Conservation (phyloP, 2,797 vertebrate species). For the Acanthurus lineatus region DNA sequence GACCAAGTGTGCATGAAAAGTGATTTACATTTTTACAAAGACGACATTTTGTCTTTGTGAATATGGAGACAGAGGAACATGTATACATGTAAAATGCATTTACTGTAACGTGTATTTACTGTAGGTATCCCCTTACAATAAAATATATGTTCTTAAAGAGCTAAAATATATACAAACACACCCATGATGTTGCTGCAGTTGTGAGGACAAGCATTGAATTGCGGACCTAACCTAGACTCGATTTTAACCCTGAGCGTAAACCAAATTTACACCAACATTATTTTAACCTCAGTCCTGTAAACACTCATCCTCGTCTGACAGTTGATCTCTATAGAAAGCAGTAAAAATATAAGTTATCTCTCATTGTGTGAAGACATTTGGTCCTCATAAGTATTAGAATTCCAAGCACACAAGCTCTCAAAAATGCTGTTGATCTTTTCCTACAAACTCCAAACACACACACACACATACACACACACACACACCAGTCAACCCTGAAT, state of each 20-base stretch:
- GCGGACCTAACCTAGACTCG: background rate
- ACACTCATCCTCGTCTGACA: background rate
- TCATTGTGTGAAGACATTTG: constrained; percentile 36
- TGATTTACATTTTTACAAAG: background rate
- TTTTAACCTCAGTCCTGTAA: background rate
- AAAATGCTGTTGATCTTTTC: too few relatives aligned
- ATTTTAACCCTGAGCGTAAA: background rate
- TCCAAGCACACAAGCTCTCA: background rate
- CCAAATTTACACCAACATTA: background rate
- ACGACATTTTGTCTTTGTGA: background rate
- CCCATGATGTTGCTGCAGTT: background rate
- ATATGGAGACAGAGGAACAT: background rate
- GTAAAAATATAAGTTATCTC: background rate
- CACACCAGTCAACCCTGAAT: constrained; percentile 51
- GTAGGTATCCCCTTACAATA: background rate
- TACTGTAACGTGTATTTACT: too few relatives aligned
- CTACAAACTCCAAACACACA: background rate
- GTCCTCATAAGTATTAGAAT: constrained; percentile 10
- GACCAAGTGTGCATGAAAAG: background rate
- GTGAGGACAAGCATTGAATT: background rate
- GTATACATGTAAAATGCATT: background rate
- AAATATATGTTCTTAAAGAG: background rate
- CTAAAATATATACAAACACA: too few relatives aligned
- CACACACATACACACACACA: constrained; percentile 34
- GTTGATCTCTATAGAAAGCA: background rate